Base-by-base conservation (phyloP, 2,888 invertebrate genomes). In the Diloba caeruleocephala region DNA sequence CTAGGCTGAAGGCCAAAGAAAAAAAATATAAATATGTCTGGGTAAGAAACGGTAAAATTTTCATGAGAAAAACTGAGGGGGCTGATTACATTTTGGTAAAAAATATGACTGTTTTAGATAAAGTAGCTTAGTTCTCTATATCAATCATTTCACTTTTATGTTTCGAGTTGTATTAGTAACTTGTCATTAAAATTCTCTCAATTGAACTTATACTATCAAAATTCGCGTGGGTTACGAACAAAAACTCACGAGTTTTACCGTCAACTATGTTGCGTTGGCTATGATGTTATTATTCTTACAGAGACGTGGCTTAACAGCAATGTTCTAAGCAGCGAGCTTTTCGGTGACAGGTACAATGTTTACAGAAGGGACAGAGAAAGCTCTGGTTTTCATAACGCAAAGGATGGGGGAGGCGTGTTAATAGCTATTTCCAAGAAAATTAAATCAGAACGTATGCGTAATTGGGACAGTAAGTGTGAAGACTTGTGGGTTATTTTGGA, bases 201-300 rank as follows among this genome's bases (percentile, higher is more conserved):
- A n/a, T n/a, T n/a, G n/a, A n/a, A n/a, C n/a, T n/a, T n/a, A n/a
- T 25, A 54, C 19, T 59, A 54, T 5, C 59, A 59, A 29, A 59
- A 59, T 17, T 41, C 45, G 37, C 26, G 53, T 31, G 59, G 59
- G 1, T 21, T 59, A 13, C 23, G 50, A 46, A 56, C 56, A 14
- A 56, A 56, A 56, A 56, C 56, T 2, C 36, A 51, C 23, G 9
- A 1, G n/a, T 50, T 56, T 56, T 46, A 37, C 19, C 1, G 43
- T 19, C 46, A 46, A 4, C 9, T 46, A 1, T 37, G 42, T 7
- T 42, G 46, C 34, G n/a, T 8, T 2, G 34, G 46, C 26, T 51
- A 56, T 46, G 56, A 56, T 34, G 17, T 56, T 2, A 8, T 51
- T 2, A 21, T 56, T 6, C 17, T 53, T 7, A 32, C 52, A 4